phyloP scores from a whole-genome alignment of 1,140 invertebrate genomes.

The Zophobas morio region DNA sequence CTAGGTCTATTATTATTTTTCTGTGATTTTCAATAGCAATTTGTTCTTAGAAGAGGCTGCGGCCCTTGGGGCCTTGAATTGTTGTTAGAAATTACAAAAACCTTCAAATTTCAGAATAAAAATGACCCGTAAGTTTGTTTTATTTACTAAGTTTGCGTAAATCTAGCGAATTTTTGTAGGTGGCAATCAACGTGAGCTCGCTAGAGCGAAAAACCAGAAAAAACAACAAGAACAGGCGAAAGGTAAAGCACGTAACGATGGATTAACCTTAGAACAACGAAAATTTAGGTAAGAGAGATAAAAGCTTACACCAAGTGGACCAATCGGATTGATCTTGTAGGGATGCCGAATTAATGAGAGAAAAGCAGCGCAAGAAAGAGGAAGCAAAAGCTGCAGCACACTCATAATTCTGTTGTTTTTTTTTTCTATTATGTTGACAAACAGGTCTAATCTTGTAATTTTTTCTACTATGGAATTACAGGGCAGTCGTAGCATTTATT shows the following conservation, averaged over 20 bases:
- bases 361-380: conserved; percentile 82
- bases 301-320: not conserved
- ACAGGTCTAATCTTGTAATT: conserved; percentile 18
- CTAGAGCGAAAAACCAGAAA: conserved; percentile 85
- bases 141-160: conserved; percentile 3
- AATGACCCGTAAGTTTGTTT: conserved; percentile 63
- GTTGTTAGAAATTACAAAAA: conserved; percentile 48
- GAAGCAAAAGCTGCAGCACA: conserved; percentile 60
- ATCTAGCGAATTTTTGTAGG: conserved; percentile 68
- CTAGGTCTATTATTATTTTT: conserved; percentile 33
- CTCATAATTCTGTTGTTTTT: conserved; percentile 9
- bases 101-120: conserved; percentile 50
- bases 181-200: conserved; percentile 90
- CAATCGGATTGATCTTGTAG: conserved; percentile 69
- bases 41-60: conserved; percentile 61
- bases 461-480: conserved; percentile 34
- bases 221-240: conserved; percentile 80
- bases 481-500: conserved; percentile 31
- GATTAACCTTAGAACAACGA: conserved; percentile 82
- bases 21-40: conserved; percentile 33
- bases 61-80: conserved; percentile 59
- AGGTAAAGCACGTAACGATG: conserved; percentile 76
- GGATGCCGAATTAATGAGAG: conserved; percentile 86
- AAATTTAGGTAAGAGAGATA: conserved; percentile 77
- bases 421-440: not conserved